Evolutionary conservation across 2,113 vertebrate genomes (phyloP), one percentile per base, ranked within the genome.

Genomic region (Alouatta palliata): DNA sequence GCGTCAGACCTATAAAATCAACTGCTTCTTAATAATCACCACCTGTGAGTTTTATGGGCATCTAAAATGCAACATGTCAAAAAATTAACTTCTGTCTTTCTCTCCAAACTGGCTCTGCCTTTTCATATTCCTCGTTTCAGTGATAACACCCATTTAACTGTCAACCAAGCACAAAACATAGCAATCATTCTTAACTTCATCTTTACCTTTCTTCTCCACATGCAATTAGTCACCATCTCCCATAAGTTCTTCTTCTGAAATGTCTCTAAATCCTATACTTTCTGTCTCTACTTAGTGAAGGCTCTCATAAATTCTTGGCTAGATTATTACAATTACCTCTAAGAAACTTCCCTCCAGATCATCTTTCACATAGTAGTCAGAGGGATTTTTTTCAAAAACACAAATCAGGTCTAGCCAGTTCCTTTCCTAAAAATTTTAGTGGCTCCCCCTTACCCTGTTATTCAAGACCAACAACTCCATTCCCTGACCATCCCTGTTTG

Each of bases 41-140:
- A 84, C 75, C 37, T 84, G 91, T 75, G 80, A 80, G 37, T 58
- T 92, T 87, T 87, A 80, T 66, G 64, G 47, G 76, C 71, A 70
- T 83, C 76, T 95, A 70, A 84, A 95, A 87, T 40, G n/a, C 47
- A 94, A n/a, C 58, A 25, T 77, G 83, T 93, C 79, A 83, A 43
- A 84, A 97, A 86, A 80, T 87, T 70, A 86, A 47, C 90, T 79
- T 5, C 2, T 52, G 20, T 79, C 82, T 89, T 96, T 95, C 47
- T 93, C 6, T 83, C 49, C 90, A 79, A n/a, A 45, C 70, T 43
- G 68, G 52, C 68, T 94, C 66, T 94, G 86, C 61, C n/a, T 84
- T 82, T 70, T 58, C 30, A 27, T 9, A 35, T 20, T 91, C 47
- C 45, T 89, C 45, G 10, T 80, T 54, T 95, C 58, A 23, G 21